Base-by-base conservation (phyloP, 2,113 vertebrate species). In the Apeltes quadracus region DNA sequence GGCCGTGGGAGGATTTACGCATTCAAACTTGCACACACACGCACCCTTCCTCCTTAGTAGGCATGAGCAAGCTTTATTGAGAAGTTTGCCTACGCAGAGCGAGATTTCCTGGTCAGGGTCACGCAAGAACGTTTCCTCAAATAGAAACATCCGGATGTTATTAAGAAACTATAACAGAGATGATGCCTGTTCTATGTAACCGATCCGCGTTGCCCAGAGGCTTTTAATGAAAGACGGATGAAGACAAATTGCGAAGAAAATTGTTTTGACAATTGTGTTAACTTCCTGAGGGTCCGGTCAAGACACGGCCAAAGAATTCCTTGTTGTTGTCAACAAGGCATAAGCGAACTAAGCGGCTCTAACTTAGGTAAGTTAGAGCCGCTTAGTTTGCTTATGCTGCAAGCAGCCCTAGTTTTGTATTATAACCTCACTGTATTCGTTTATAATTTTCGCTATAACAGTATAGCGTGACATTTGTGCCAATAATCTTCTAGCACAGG, bases 1-100 rank as follows among this genome's bases (percentile, higher is more conserved):
- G 68, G 68, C 64, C 71, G 62, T 32, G 62, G 73, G 65, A 81
- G 77, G 81, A 72, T 78, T 73, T 54, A 63, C 53, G 54, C 58
- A 3, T 16, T 16, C n/a, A 66, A 41, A 48, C n/a, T 12, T 27
- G 32, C 65, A 80, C 9, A 1, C 32, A n/a, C 44, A 61, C 32
- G 59, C 32, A 44, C 0, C 29, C 54, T 62, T 78, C 61, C 68
- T 23, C 58, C 66, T 51, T 43, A 50, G 48, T 18, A 25, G 29
- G 54, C 25, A 58, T 22, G 7, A 18, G 75, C 11, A 29, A n/a
- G 48, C 23, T 51, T 72, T 62, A 65, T 69, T 48, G 63, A 62
- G 20, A 48, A 25, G 75, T 76, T 82, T 73, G 61, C 51, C 20
- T 61, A 27, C 44, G 46, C 22, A 59, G 32, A 38, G 58, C 67